Percentiles rank a stretch among this genome's conserved stretches.
phyloP scores from a whole-genome alignment of 1,140 invertebrate genomes.

The Araneus ventricosus region DNA sequence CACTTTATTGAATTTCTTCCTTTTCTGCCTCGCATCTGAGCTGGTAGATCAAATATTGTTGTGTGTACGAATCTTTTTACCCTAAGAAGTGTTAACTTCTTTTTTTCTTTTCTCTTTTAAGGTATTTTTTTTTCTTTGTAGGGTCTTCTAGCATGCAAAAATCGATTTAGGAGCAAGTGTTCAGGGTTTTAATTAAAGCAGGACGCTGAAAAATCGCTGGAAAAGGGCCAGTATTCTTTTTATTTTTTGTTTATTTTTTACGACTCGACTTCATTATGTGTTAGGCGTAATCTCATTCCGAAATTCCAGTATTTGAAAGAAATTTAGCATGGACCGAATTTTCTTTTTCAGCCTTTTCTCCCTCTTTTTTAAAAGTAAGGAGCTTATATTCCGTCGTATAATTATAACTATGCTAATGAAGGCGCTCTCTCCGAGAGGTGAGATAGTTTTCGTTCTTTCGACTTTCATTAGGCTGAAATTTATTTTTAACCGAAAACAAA shows the following conservation, averaged over 20 bases:
- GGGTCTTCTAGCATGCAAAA: not conserved
- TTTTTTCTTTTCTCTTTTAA: not conserved
- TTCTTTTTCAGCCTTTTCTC: too few relatives aligned
- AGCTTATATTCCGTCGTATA: too few relatives aligned
- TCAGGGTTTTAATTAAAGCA: not conserved
- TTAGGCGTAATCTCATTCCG: too few relatives aligned
- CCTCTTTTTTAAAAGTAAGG: too few relatives aligned
- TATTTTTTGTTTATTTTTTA: not conserved
- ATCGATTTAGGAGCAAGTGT: not conserved
- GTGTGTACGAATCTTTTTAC: not conserved
- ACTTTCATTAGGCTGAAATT: too few relatives aligned
- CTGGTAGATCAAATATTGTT: slow-evolving; percentile 1
- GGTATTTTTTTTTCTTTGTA: not conserved
- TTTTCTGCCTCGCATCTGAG: too few relatives aligned
- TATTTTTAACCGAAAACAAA: too few relatives aligned
- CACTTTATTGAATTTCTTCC: not conserved
- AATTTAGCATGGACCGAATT: not conserved
- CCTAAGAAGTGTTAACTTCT: not conserved
- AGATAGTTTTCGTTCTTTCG: too few relatives aligned
- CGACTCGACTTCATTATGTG: not conserved
- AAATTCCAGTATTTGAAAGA: not conserved
- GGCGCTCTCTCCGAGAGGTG: too few relatives aligned
- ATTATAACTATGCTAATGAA: too few relatives aligned
- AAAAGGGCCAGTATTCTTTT: not conserved
- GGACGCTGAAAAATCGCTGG: not conserved